phyloP scores from a whole-genome alignment of 2,797 vertebrate genomes.

The Ctenopoma kingsleyae region DNA sequence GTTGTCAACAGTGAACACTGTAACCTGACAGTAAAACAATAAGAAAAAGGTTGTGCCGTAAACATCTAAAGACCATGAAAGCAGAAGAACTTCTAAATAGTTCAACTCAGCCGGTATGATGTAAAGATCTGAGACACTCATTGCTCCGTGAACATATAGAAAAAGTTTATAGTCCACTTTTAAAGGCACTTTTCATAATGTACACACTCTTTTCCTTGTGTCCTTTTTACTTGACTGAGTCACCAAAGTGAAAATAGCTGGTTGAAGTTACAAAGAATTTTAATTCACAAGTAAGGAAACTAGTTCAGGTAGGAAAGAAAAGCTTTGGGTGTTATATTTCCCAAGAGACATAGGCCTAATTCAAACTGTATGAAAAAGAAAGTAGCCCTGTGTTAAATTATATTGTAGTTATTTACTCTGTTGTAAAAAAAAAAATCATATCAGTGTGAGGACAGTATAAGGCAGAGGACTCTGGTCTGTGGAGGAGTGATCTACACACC shows the following conservation, averaged over 20 bases:
- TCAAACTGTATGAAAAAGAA: background rate
- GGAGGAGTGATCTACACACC: background rate
- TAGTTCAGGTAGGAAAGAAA: conserved; percentile 2
- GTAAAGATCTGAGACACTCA: background rate
- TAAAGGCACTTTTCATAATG: background rate
- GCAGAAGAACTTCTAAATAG: conserved; percentile 7
- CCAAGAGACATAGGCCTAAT: background rate
- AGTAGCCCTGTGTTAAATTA: background rate
- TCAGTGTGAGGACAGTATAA: conserved; percentile 1
- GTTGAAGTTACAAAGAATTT: background rate
- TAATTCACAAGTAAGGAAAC: background rate
- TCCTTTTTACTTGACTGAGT: background rate
- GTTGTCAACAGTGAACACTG: conserved; percentile 50
- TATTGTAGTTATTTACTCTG: conserved; percentile 1
- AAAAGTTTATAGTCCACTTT: background rate
- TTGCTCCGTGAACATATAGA: background rate
- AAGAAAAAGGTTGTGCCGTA: conserved; percentile 25
- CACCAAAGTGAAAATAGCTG: conserved; percentile 2
- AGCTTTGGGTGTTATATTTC: background rate
- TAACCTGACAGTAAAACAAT: conserved; percentile 53
- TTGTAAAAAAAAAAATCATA: conserved; percentile 21
- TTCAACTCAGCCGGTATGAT: conserved; percentile 7
- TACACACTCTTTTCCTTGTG: background rate
- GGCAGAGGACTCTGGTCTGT: conserved; percentile 31
- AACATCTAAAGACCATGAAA: conserved; percentile 26